A percentile compares a stretch with the other conserved stretches of the same genome.
Conservation (phyloP, 2,888 invertebrate species). For the Lochmaea crataegi region DNA sequence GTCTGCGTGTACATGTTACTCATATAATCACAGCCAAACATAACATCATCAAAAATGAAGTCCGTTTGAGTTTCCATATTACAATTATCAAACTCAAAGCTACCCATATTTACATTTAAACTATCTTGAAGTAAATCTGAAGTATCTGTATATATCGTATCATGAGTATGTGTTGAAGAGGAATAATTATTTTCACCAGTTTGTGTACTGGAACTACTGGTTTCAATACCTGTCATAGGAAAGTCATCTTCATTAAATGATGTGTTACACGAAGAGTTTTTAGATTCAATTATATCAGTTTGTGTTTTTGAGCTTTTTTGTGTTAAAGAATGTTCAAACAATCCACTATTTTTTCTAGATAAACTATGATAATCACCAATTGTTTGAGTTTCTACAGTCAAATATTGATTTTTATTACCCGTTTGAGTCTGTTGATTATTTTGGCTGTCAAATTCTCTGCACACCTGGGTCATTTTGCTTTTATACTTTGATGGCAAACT, state of each 20-base stretch:
- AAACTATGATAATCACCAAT: constrained; percentile 54
- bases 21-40: constrained; percentile 60
- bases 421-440: constrained; percentile 62
- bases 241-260: constrained; percentile 56
- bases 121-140: constrained; percentile 52
- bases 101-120: constrained; percentile 48
- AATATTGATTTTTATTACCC: constrained; percentile 40
- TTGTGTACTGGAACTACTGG: constrained; percentile 59
- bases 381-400: constrained; percentile 64
- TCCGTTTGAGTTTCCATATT: constrained; percentile 74
- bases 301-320: constrained; percentile 49
- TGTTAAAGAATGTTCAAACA: constrained; percentile 19
- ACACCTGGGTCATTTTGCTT: constrained; percentile 53
- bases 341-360: constrained; percentile 35
- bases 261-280: constrained; percentile 60
- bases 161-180: constrained; percentile 53
- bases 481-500: constrained; percentile 47
- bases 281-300: constrained; percentile 51
- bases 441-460: constrained; percentile 34
- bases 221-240: constrained; percentile 51
- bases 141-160: constrained; percentile 56
- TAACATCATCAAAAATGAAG: constrained; percentile 60
- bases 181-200: constrained; percentile 46
- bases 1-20: constrained; percentile 64
- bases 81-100: constrained; percentile 64